Base-by-base conservation (phyloP, 1,140 invertebrate genomes). In the Scaptomyza montana region DNA sequence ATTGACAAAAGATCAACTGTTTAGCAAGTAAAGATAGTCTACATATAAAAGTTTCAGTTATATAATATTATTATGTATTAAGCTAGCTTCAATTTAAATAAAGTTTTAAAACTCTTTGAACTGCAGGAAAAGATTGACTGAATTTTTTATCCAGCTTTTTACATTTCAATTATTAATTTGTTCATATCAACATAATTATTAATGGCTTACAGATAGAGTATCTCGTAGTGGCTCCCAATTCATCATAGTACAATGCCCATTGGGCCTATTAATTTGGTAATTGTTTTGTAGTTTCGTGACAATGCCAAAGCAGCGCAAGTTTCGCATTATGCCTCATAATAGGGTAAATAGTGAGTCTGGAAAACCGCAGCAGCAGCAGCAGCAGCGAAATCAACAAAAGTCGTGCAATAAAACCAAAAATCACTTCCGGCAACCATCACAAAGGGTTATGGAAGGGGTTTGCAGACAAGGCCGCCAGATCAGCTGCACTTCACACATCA, bases 401-500 rank as follows among this genome's bases (percentile, higher is more conserved):
- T 61, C 47, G 65, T 54, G 59, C 55, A 47, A 21, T 46, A 19
- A 71, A 87, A 55, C 70, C 78, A 78, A 77, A 82, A 87, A 82
- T 87, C 78, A 87, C 82, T 86, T 86, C 81, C 81, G 84, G 71
- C 71, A 79, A 67, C 57, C 45, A 46, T 46, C 51, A 43, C 1
- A 49, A 39, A 16, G 45, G 73, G 45, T 28, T 36, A 10, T 39
- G 67, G 25, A 8, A 12, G 45, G 33, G 51, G 46, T 28, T 30
- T 39, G 25, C 30, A 7, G 30, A 6, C 30, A 6, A 69, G 65
- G 49, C 54, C 16, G 36, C 33, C 43, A 50, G 45, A 69, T 68
- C 64, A 51, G 53, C 63, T 69, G 75, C 71, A 77, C 75, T 82
- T 78, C 75, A 76, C 79, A 82, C 84, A 84, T 73, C 84, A 76